Evolutionary conservation across 2,888 invertebrate species (phyloP).

Genomic region (Liopterus haemorrhoidalis): DNA sequence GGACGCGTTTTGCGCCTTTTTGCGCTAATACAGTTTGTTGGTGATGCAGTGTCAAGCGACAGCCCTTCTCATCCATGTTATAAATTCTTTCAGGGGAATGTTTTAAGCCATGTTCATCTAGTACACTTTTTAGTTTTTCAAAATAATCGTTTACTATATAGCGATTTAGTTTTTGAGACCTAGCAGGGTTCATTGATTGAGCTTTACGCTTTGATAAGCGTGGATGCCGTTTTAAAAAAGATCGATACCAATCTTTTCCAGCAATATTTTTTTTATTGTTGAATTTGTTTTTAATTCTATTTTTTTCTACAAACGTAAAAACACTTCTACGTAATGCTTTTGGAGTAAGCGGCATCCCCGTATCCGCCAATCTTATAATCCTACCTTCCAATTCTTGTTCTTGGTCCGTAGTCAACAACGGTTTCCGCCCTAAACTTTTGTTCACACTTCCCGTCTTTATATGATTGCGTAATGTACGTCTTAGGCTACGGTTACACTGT

Average conservation of each 20-base stretch:
- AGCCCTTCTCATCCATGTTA: slow-evolving; percentile 37
- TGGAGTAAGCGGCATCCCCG: too few species aligned
- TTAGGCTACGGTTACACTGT: too few species aligned
- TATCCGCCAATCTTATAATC: too few species aligned
- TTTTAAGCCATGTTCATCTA: slow-evolving; percentile 26
- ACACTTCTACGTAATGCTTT: too few species aligned
- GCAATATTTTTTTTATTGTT: slow-evolving; percentile 8
- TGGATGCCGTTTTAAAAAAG: slow-evolving; percentile 26
- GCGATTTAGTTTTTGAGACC: slow-evolving; percentile 31
- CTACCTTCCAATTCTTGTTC: too few species aligned
- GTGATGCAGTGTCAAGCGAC: slow-evolving; percentile 34
- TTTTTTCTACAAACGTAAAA: too few species aligned
- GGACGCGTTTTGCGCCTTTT: slow-evolving; percentile 35
- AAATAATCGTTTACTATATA: slow-evolving; percentile 30
- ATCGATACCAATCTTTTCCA: slow-evolving; percentile 23
- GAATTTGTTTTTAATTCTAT: too few species aligned
- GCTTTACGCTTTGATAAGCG: slow-evolving; percentile 27
- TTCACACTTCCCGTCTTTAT: neutral
- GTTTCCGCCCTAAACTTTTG: slow-evolving; percentile 3
- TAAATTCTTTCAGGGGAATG: slow-evolving; percentile 28
- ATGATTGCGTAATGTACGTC: slow-evolving; percentile 8
- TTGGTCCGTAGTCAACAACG: too few species aligned
- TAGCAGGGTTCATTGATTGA: slow-evolving; percentile 30
- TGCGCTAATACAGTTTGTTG: slow-evolving; percentile 31
- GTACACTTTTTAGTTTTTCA: slow-evolving; percentile 23